Percentiles rank a stretch among this genome's conserved stretches.
Conservation (phyloP, 2,797 vertebrate genomes). For the Yasuhikotakia modesta region DNA sequence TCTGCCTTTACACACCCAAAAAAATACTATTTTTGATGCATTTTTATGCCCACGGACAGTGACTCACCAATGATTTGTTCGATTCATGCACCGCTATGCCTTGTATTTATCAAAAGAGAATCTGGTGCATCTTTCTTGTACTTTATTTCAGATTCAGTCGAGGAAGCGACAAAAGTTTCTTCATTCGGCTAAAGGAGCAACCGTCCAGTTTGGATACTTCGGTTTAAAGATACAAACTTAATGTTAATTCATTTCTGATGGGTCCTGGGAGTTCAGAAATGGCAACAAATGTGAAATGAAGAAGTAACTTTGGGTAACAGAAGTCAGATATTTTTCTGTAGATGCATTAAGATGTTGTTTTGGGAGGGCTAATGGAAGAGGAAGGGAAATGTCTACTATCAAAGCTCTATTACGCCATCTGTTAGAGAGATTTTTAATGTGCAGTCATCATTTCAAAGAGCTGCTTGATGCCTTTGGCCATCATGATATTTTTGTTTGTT, state of each 20-base stretch:
- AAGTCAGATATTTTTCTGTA: background rate
- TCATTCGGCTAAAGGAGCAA: background rate
- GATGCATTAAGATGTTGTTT: slow-evolving; percentile 34
- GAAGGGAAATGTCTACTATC: slow-evolving; percentile 22
- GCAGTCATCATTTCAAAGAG: slow-evolving; percentile 20
- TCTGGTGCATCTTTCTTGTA: background rate
- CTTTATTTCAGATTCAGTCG: background rate
- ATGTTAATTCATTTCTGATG: background rate
- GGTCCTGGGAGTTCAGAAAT: background rate
- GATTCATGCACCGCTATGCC: background rate
- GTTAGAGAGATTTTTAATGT: slow-evolving; percentile 24
- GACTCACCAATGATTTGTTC: slow-evolving; percentile 3
- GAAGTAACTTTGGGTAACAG: slow-evolving; percentile 1
- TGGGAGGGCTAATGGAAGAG: slow-evolving; percentile 7
- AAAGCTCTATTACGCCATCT: slow-evolving; percentile 43
- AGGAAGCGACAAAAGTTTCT: background rate
- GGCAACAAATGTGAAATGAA: slow-evolving; percentile 10
- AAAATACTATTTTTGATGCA: background rate
- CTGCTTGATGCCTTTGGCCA: background rate
- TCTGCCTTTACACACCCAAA: background rate
- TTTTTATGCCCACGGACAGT: slow-evolving; percentile 10
- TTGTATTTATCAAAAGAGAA: slow-evolving; percentile 6
- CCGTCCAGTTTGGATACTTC: too few relatives aligned
- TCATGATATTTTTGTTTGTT: slow-evolving; percentile 12
- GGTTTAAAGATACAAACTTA: background rate